Conservation (phyloP, 2,888 invertebrate genomes). For the Cataglyphis altisquamis region DNA sequence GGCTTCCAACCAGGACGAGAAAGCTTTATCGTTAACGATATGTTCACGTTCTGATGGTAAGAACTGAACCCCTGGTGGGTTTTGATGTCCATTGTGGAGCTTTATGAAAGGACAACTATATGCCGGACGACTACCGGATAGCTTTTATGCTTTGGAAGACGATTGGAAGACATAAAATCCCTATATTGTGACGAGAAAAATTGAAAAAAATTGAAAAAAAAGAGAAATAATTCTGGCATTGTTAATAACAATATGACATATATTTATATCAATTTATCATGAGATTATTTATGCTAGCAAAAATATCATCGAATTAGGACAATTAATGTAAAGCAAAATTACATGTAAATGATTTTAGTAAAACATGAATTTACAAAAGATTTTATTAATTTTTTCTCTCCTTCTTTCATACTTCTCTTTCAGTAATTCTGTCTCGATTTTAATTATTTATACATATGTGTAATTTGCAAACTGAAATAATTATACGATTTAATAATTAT, state of each 20-base stretch:
- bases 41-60: conserved; percentile 1
- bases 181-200: neutral
- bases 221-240: neutral
- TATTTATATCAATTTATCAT: neutral
- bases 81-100: conserved; percentile 2
- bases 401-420: neutral
- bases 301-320: neutral
- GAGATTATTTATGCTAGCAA: neutral
- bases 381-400: neutral
- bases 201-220: neutral
- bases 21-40: neutral
- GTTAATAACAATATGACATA: neutral
- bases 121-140: neutral
- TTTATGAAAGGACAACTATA: conserved; percentile 12
- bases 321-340: neutral
- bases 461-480: conserved; percentile 6
- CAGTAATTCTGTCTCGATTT: neutral
- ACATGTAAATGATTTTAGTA: neutral
- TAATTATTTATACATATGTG: neutral
- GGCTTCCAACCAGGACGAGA: conserved; percentile 13
- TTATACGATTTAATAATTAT: neutral
- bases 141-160: conserved; percentile 19
- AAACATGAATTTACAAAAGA: neutral
- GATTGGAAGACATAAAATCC: neutral
- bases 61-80: neutral